A percentile compares a stretch with the other conserved stretches of the same genome.
Conservation (phyloP, 1,140 invertebrate species). For the Chymomyza costata region DNA sequence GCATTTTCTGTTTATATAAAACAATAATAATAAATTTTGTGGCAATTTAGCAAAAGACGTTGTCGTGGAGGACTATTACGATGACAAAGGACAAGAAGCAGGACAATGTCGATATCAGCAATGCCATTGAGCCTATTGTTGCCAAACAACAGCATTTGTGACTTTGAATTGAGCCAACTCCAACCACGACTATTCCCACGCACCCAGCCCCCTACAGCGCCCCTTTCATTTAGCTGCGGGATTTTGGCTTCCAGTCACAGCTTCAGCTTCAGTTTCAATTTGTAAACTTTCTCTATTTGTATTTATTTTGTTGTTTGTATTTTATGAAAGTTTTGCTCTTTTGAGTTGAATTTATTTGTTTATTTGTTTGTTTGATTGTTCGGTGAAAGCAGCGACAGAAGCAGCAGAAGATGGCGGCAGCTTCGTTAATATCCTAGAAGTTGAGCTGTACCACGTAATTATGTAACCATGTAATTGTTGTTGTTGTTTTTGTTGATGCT, state of each 20-base stretch:
- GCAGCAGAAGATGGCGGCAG: too few relatives aligned
- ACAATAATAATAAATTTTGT: conserved; percentile 69
- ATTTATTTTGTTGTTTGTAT: conserved; percentile 37
- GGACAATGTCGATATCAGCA: conserved; percentile 5
- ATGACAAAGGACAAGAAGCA: conserved; percentile 13
- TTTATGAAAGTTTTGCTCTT: conserved; percentile 48
- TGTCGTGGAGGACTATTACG: too few relatives aligned
- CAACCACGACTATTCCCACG: neutral
- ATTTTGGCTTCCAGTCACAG: conserved; percentile 7
- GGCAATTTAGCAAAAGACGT: conserved; percentile 42
- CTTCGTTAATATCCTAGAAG: neutral
- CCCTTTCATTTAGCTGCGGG: conserved; percentile 22
- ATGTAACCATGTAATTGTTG: conserved; percentile 58
- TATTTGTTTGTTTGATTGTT: conserved; percentile 52
- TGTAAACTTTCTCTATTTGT: conserved; percentile 58
- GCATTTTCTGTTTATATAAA: conserved; percentile 57
- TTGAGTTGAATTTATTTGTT: conserved; percentile 68
- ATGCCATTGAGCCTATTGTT: conserved; percentile 23
- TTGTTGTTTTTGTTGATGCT: conserved; percentile 41
- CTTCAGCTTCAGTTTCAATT: conserved; percentile 37
- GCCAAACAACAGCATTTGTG: conserved; percentile 19
- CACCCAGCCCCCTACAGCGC: conserved; percentile 1
- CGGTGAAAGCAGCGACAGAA: conserved; percentile 28
- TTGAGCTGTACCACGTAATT: conserved; percentile 52
- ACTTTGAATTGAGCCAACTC: conserved; percentile 26